Evolutionary conservation across 2,888 invertebrate species (phyloP).

Genomic region (Nesidiocoris tenuis): DNA sequence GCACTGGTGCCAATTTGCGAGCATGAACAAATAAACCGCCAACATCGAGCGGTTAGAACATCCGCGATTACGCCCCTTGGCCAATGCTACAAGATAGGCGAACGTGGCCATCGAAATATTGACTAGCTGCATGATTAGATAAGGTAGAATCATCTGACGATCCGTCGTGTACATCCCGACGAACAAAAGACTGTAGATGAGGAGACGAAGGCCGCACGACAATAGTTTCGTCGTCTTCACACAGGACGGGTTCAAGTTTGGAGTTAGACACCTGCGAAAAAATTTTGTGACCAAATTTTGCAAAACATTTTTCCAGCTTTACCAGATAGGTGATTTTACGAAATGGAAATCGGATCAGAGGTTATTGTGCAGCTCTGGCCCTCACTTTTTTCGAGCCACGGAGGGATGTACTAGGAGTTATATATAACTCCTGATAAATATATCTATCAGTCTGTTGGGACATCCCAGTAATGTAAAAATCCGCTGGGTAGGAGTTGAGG

Average conservation of each 20-base stretch:
- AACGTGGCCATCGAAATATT: neutral
- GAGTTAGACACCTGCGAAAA: neutral
- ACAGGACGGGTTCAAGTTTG: neutral
- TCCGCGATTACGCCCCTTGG: neutral
- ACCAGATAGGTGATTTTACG: too few species aligned
- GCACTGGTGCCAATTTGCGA: neutral
- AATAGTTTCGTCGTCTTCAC: neutral
- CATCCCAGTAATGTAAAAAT: too few species aligned
- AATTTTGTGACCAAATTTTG: too few species aligned
- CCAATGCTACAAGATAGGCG: neutral
- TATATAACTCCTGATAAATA: too few species aligned
- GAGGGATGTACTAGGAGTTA: too few species aligned
- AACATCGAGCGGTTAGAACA: neutral
- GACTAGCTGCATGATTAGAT: neutral
- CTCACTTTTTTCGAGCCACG: too few species aligned
- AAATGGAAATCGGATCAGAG: too few species aligned
- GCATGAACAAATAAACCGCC: neutral
- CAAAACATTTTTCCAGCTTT: too few species aligned
- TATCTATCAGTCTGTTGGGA: too few species aligned
- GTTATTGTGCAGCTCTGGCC: too few species aligned
- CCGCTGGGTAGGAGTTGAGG: too few species aligned
- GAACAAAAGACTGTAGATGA: neutral
- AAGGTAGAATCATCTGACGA: neutral
- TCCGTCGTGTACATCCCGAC: neutral
- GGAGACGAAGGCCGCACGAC: neutral